Conservation (phyloP, 2,888 invertebrate genomes). For the Baronia brevicornis region DNA sequence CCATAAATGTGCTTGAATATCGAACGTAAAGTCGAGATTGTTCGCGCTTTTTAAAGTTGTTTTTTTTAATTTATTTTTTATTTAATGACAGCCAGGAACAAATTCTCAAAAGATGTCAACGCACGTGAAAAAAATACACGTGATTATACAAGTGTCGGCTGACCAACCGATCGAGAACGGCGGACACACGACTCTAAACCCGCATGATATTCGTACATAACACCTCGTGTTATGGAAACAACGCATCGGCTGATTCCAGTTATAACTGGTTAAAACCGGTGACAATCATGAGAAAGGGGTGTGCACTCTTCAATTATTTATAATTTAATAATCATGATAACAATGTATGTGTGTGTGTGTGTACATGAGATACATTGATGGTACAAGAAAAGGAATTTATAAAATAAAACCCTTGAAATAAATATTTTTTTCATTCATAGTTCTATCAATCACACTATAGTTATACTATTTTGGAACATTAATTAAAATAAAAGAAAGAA, state of each 20-base stretch:
- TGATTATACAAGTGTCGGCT: constrained; percentile 13
- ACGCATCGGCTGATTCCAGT: constrained; percentile 22
- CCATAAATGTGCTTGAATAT: constrained; percentile 38
- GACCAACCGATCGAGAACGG: constrained; percentile 12
- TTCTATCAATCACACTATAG: too few species aligned
- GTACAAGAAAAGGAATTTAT: too few species aligned
- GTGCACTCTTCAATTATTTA: too few species aligned
- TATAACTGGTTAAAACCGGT: constrained; percentile 29
- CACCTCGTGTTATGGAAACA: constrained; percentile 48
- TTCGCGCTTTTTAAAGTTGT: not conserved
- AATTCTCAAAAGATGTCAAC: not conserved
- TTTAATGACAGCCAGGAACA: not conserved
- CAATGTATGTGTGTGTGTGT: too few species aligned
- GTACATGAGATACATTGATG: too few species aligned
- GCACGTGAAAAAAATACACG: constrained; percentile 15
- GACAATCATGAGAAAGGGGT: too few species aligned
- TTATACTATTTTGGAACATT: too few species aligned
- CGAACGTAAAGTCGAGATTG: constrained; percentile 6
- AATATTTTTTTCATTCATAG: too few species aligned
- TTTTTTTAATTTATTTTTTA: not conserved
- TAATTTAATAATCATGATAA: too few species aligned
- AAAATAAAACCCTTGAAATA: too few species aligned
- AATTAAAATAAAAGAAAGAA: too few species aligned
- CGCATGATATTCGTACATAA: constrained; percentile 22
- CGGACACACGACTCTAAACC: constrained; percentile 14